These are phyloP conservation scores for Poecilobothrus nobilitatus DNA, from an alignment of 2,888 invertebrate species.

Conservation along the genomic window DNA sequence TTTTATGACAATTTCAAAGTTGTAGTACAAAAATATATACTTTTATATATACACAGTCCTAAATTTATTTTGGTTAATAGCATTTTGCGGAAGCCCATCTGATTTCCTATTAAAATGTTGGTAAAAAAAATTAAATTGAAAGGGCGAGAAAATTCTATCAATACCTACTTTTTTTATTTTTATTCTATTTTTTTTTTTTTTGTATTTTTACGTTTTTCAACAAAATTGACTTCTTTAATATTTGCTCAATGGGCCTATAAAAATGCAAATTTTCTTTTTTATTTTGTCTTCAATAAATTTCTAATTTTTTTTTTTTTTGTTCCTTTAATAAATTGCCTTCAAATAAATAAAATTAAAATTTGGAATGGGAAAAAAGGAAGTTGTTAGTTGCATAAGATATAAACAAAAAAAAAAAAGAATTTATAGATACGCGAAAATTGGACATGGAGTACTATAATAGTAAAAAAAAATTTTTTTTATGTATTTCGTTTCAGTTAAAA, in stretches of 20 bases:
- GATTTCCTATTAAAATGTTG: too few relatives aligned
- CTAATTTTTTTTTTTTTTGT: neutral
- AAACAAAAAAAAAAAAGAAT: too few relatives aligned
- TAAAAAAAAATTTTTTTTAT: neutral
- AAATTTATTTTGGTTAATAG: too few relatives aligned
- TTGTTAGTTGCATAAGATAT: neutral
- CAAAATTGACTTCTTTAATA: slow-evolving; percentile 4
- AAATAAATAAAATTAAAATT: neutral
- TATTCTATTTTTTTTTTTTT: neutral
- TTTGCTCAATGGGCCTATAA: slow-evolving; percentile 11
- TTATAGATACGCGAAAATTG: neutral
- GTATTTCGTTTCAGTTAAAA: too few relatives aligned
- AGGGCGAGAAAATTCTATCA: too few relatives aligned
- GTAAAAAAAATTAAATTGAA: too few relatives aligned
- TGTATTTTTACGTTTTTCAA: neutral
- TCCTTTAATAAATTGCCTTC: neutral
- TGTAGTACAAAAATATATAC: too few relatives aligned
- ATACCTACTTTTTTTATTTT: neutral
- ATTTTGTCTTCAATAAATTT: neutral
- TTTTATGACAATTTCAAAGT: too few relatives aligned
- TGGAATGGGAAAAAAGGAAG: neutral
- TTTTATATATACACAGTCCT: too few relatives aligned
- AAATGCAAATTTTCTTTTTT: slow-evolving; percentile 10
- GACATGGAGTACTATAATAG: neutral
- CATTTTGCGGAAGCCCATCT: too few relatives aligned